Evolutionary conservation across 2,113 vertebrate species (phyloP).

Genomic region (Halcyon malimbica): DNA sequence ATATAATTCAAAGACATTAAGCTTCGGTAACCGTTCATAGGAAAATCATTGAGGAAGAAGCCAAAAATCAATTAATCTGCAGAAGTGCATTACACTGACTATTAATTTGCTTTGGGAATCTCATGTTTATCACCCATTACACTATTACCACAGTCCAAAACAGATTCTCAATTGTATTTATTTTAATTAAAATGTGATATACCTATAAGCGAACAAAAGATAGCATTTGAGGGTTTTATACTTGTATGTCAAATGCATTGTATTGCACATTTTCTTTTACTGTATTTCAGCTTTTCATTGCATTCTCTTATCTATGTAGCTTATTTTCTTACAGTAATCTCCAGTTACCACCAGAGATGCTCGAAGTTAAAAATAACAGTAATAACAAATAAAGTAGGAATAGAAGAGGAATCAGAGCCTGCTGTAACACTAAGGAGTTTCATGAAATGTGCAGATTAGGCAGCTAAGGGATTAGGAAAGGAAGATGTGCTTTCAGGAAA

Average conservation of each 20-base stretch:
- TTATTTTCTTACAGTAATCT: constrained; percentile 25
- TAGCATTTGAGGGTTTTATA: background rate
- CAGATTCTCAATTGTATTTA: background rate
- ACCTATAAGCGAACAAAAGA: background rate
- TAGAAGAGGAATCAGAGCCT: background rate
- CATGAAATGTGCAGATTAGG: constrained; percentile 12
- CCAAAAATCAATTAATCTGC: background rate
- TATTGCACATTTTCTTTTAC: background rate
- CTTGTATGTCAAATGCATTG: background rate
- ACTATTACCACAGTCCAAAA: background rate
- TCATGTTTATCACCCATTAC: background rate
- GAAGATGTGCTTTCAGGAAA: background rate
- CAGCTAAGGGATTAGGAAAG: constrained; percentile 3
- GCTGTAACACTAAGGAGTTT: background rate
- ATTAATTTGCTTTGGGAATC: background rate
- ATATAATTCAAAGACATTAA: constrained; percentile 16
- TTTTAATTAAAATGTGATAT: background rate
- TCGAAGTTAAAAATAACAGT: background rate
- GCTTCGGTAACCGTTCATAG: background rate
- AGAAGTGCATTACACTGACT: background rate
- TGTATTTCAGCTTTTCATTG: background rate
- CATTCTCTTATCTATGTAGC: background rate
- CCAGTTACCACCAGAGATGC: background rate
- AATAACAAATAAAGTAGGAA: background rate
- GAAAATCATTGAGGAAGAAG: background rate